These are phyloP conservation scores for Lasioglossum lativentre DNA, from an alignment of 2,888 invertebrate genomes.

Conservation along the genomic window DNA sequence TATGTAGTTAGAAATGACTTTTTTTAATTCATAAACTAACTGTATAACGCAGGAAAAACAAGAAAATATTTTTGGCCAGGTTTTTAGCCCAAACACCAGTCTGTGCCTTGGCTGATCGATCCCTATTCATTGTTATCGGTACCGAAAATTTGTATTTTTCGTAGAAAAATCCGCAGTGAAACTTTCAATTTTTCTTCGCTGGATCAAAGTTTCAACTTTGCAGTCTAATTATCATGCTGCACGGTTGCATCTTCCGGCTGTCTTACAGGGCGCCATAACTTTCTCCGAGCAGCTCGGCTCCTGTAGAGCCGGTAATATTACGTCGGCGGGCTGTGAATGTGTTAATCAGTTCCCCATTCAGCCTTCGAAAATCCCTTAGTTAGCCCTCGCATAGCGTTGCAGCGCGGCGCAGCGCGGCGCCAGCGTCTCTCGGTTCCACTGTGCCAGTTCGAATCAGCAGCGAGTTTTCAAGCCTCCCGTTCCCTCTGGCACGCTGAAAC, in stretches of 20 bases:
- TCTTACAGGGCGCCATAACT: background rate
- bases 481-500: background rate
- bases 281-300: background rate
- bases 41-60: no score
- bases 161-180: background rate
- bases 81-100: no score
- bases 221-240: background rate
- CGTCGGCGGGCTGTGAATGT: background rate
- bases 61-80: no score
- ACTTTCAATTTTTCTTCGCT: background rate
- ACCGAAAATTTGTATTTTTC: background rate
- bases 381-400: background rate
- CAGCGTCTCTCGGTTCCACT: background rate
- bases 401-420: background rate
- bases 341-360: slow-evolving; percentile 15
- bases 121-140: background rate
- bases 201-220: no score
- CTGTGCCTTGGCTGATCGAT: no score
- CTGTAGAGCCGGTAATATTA: background rate
- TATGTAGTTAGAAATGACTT: no score
- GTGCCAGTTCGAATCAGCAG: background rate
- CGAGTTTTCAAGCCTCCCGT: background rate
- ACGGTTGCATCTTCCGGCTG: background rate
- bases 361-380: slow-evolving; percentile 3
- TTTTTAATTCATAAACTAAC: no score